Conservation (phyloP, 2,113 vertebrate species). For the Polyodon spathula region DNA sequence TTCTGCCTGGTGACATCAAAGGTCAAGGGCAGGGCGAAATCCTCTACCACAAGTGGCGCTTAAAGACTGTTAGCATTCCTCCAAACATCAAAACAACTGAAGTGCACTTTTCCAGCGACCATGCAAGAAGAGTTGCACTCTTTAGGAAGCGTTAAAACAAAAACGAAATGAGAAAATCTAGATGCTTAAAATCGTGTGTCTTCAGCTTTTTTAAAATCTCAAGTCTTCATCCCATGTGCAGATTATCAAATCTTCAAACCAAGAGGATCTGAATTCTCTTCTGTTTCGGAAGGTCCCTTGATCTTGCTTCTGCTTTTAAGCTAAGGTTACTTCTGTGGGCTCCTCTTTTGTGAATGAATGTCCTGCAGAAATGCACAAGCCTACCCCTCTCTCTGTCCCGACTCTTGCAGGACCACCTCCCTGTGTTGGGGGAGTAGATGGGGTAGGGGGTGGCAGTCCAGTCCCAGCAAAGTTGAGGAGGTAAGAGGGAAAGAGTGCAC, state of each 20-base stretch:
- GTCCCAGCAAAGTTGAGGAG: neutral
- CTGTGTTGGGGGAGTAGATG: conserved; percentile 14
- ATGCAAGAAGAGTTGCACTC: conserved; percentile 28
- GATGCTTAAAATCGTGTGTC: neutral
- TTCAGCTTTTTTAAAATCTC: no score
- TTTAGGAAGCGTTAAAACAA: conserved; percentile 1
- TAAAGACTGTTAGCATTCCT: neutral
- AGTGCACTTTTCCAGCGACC: conserved; percentile 9
- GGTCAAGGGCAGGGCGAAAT: no score
- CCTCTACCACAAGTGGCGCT: neutral
- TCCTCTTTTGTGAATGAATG: neutral
- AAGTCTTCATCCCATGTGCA: no score
- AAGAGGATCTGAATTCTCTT: no score
- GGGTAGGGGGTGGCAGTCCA: conserved; percentile 15
- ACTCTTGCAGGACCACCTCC: neutral
- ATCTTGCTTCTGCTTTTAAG: conserved; percentile 8
- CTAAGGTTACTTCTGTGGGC: conserved; percentile 10
- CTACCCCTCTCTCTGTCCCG: neutral
- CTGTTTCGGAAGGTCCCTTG: neutral
- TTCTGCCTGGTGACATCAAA: no score
- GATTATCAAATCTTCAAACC: no score
- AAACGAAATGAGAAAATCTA: neutral
- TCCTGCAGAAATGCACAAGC: neutral
- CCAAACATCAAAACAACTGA: neutral
- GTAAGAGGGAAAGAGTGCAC: neutral